These are phyloP conservation scores for Prenolepis imparis DNA, from an alignment of 2,888 invertebrate genomes.

Conservation along the genomic window DNA sequence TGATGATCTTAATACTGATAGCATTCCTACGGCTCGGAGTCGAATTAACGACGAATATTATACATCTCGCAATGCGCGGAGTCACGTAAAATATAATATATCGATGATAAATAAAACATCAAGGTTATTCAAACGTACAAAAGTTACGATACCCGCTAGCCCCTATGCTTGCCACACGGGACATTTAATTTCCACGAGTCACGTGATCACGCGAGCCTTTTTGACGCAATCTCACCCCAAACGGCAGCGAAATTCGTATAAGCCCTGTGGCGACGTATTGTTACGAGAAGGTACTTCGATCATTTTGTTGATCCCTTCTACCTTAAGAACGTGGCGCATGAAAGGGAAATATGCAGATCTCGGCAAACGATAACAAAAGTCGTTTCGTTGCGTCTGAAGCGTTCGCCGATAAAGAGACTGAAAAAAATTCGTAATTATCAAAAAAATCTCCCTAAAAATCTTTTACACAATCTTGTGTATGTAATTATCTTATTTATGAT, in stretches of 20 bases:
- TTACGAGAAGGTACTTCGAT: conserved; percentile 11
- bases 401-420: not conserved
- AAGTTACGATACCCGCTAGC: conserved; percentile 2
- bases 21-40: not conserved
- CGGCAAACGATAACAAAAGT: conserved; percentile 19
- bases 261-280: not conserved
- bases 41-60: not conserved
- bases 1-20: not conserved
- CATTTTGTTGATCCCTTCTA: conserved; percentile 1
- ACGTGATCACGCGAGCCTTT: conserved; percentile 52
- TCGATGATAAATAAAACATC: conserved; percentile 42
- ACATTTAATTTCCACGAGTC: conserved; percentile 46
- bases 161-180: conserved; percentile 7
- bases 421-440: conserved; percentile 8
- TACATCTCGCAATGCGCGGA: not conserved
- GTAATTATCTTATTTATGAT: not conserved
- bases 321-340: not conserved
- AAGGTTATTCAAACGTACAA: conserved; percentile 39
- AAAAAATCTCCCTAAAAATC: not conserved
- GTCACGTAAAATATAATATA: conserved; percentile 21
- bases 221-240: conserved; percentile 24
- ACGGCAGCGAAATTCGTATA: conserved; percentile 34
- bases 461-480: not conserved
- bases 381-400: conserved; percentile 30
- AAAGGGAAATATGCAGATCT: conserved; percentile 22